phyloP scores from a whole-genome alignment of 1,140 invertebrate species.

The Acyrthosiphon pisum region DNA sequence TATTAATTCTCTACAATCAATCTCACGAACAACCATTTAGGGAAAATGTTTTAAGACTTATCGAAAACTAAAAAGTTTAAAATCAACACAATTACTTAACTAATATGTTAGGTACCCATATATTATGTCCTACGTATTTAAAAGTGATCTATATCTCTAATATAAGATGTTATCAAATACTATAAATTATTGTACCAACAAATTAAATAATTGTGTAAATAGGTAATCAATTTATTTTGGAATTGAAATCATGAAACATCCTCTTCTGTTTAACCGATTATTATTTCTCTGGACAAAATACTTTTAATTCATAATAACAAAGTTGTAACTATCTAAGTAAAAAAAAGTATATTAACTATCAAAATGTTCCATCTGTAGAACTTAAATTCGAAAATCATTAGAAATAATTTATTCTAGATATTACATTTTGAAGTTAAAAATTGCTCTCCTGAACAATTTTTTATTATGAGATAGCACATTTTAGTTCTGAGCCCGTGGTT shows the following conservation, averaged over 20 bases:
- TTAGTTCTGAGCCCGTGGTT: background rate
- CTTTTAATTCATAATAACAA: too few relatives aligned
- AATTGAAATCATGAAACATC: background rate
- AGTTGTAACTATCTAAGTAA: too few relatives aligned
- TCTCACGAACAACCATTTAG: background rate
- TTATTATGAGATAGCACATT: background rate
- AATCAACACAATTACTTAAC: background rate
- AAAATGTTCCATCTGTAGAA: background rate
- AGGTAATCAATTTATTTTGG: background rate
- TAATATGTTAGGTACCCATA: background rate
- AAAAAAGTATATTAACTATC: too few relatives aligned
- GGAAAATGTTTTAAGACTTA: background rate
- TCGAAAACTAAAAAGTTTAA: background rate
- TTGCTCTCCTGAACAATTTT: background rate
- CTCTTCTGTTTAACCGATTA: background rate
- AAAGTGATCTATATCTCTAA: background rate
- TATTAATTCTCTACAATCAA: background rate
- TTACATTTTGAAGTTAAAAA: background rate
- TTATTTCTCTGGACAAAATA: too few relatives aligned
- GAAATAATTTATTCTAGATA: background rate
- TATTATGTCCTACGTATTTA: background rate
- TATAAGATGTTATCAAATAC: background rate
- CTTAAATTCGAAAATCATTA: background rate
- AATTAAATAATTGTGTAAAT: background rate
- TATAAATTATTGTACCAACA: background rate